phyloP scores from a whole-genome alignment of 2,888 invertebrate genomes.

The Macrosiphum euphorbiae region DNA sequence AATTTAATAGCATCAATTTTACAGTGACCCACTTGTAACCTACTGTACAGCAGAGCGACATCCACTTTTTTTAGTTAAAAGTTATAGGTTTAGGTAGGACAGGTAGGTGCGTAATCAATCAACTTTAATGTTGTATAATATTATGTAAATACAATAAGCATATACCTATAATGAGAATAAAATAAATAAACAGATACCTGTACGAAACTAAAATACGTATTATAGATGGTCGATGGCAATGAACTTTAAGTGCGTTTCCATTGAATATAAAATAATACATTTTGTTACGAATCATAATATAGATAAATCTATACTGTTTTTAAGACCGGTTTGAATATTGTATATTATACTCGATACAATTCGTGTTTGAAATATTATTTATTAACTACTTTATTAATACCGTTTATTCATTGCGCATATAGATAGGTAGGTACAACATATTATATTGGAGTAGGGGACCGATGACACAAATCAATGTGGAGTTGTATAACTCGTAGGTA shows the following conservation, averaged over 20 bases:
- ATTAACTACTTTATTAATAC: not conserved
- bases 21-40: no score
- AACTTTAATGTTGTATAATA: not conserved
- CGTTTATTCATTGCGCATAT: not conserved
- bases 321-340: not conserved
- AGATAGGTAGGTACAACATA: not conserved
- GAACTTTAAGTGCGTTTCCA: not conserved
- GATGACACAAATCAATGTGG: not conserved
- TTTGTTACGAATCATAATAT: not conserved
- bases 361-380: constrained; percentile 14
- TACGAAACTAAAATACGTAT: not conserved
- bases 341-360: not conserved
- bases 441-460: not conserved
- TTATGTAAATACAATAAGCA: not conserved
- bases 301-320: not conserved
- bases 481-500: not conserved
- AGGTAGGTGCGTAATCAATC: not conserved
- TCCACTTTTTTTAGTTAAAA: not conserved
- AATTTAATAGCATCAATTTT: no score
- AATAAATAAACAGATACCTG: not conserved
- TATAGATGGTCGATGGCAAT: not conserved
- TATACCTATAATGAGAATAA: not conserved
- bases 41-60: no score
- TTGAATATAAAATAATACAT: not conserved
- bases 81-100: not conserved